These are phyloP conservation scores for Scaptomyza tumidula DNA, from an alignment of 2,888 invertebrate species.

Conservation along the genomic window DNA sequence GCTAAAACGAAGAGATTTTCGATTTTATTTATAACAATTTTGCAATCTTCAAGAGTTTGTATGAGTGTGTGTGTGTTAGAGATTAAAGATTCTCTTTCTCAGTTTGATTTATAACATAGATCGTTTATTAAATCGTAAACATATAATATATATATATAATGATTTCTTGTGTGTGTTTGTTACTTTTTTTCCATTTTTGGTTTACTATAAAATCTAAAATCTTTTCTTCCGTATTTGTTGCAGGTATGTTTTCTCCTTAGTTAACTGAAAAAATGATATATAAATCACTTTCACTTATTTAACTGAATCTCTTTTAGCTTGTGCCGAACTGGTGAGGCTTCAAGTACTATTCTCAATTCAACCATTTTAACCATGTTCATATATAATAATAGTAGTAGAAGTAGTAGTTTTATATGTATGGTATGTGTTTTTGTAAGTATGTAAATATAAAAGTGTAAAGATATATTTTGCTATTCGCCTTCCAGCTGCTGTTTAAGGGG, in stretches of 20 bases:
- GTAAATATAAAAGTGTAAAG: slow-evolving; percentile 38
- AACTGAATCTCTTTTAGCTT: slow-evolving; percentile 25
- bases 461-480: slow-evolving; percentile 30
- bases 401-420: slow-evolving; percentile 13
- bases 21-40: slow-evolving; percentile 63
- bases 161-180: slow-evolving; percentile 29
- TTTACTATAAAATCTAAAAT: slow-evolving; percentile 72
- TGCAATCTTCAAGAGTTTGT: slow-evolving; percentile 35
- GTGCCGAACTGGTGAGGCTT: slow-evolving; percentile 21
- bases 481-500: slow-evolving; percentile 2
- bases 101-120: slow-evolving; percentile 37
- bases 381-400: slow-evolving; percentile 27
- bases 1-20: slow-evolving; percentile 50
- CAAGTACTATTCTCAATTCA: slow-evolving; percentile 19
- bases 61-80: slow-evolving; percentile 16
- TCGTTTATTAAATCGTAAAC: slow-evolving; percentile 56
- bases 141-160: slow-evolving; percentile 41
- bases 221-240: slow-evolving; percentile 48
- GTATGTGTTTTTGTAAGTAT: slow-evolving; percentile 38
- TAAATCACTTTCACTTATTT: slow-evolving; percentile 32
- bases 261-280: slow-evolving; percentile 34
- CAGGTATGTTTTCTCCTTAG: slow-evolving; percentile 54
- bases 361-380: slow-evolving; percentile 31
- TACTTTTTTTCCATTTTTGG: slow-evolving; percentile 46
- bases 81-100: slow-evolving; percentile 20